Evolutionary conservation across 2,113 vertebrate genomes (phyloP).

Genomic region (Ageneiosus marmoratus): DNA sequence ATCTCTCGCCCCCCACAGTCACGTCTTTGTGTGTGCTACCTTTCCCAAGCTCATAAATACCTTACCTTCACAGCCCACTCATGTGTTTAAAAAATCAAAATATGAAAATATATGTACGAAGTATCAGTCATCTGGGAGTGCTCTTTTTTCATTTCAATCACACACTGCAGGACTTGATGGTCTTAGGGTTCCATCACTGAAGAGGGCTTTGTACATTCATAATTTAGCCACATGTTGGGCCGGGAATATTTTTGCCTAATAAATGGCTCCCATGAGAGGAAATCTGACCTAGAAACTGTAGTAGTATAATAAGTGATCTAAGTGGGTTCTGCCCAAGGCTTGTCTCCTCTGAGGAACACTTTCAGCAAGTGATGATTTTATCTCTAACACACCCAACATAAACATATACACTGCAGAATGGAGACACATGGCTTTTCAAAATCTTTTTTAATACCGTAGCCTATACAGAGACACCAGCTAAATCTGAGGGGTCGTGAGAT

Average conservation of each 20-base stretch:
- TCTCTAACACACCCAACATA: background rate
- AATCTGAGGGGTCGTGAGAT: too few relatives aligned
- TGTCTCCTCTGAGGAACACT: slow-evolving; percentile 18
- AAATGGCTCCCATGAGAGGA: slow-evolving; percentile 29
- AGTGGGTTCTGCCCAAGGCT: slow-evolving; percentile 20
- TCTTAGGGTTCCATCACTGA: slow-evolving; percentile 40
- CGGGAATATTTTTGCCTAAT: slow-evolving; percentile 36
- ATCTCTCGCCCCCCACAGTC: slow-evolving; percentile 64
- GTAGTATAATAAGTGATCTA: slow-evolving; percentile 45
- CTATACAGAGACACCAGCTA: too few relatives aligned
- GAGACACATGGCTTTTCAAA: background rate
- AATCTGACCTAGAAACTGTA: slow-evolving; percentile 44
- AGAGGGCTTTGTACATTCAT: slow-evolving; percentile 52
- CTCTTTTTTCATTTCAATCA: slow-evolving; percentile 19
- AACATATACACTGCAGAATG: too few relatives aligned
- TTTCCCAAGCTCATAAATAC: slow-evolving; percentile 63
- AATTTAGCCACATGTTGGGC: slow-evolving; percentile 28
- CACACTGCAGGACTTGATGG: slow-evolving; percentile 35
- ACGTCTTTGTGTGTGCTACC: slow-evolving; percentile 63
- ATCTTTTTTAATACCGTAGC: background rate
- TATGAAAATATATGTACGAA: slow-evolving; percentile 48
- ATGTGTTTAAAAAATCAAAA: slow-evolving; percentile 52
- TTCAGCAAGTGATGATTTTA: slow-evolving; percentile 9
- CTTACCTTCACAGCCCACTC: slow-evolving; percentile 52
- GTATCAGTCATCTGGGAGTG: slow-evolving; percentile 51